Evolutionary conservation across 2,888 invertebrate genomes (phyloP).

Genomic region (Parelbella ahira): DNA sequence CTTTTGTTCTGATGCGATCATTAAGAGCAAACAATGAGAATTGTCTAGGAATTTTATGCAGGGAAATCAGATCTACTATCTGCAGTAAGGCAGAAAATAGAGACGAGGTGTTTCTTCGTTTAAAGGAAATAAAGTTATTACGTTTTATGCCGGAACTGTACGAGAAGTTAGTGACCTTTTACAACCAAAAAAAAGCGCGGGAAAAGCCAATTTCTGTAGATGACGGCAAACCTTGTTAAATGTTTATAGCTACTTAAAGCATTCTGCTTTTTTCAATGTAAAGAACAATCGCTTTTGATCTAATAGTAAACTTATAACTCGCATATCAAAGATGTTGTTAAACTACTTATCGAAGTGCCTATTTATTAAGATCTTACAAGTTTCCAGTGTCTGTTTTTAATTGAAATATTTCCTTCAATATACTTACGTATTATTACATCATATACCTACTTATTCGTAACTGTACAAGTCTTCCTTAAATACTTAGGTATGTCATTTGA

Average conservation of each 20-base stretch:
- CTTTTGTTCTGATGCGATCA: conserved; percentile 7
- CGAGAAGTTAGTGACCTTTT: conserved; percentile 11
- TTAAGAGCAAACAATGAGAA: conserved; percentile 11
- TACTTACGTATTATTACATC: too few relatives aligned
- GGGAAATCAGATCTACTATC: not conserved
- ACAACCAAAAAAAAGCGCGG: conserved; percentile 6
- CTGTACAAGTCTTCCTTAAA: too few relatives aligned
- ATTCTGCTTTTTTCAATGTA: not conserved
- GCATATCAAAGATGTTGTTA: too few relatives aligned
- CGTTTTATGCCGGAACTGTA: conserved; percentile 5
- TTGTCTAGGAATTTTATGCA: conserved; percentile 7
- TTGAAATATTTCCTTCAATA: too few relatives aligned
- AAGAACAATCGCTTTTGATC: not conserved
- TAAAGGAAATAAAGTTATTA: conserved; percentile 9
- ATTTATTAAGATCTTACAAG: too few relatives aligned
- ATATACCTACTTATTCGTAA: too few relatives aligned
- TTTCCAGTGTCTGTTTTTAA: too few relatives aligned
- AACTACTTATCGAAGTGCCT: too few relatives aligned
- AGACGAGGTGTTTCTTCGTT: not conserved
- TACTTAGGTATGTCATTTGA: too few relatives aligned
- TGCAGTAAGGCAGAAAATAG: not conserved
- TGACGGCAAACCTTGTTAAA: conserved; percentile 16
- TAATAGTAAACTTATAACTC: too few relatives aligned
- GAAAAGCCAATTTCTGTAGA: conserved; percentile 12
- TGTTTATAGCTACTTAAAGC: conserved; percentile 14